Base-by-base conservation (phyloP, 2,113 vertebrate species). In the Rynchops niger region DNA sequence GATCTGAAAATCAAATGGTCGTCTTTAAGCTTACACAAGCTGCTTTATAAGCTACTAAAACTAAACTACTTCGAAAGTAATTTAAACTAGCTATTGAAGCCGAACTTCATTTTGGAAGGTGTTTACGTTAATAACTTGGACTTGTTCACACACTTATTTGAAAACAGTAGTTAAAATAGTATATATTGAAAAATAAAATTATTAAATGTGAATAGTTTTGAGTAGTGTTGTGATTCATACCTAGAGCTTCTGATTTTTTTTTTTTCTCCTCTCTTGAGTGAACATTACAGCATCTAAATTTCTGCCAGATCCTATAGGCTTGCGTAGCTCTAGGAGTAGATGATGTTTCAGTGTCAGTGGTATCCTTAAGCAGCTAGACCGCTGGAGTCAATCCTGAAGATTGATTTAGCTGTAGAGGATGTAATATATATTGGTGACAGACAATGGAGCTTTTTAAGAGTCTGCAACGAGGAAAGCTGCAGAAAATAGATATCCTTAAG, bases 21-120 rank as follows among this genome's bases (percentile, higher is more conserved):
- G 2, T 82, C 36, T 55, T 82, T 83, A 77, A 74, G 70, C 40
- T 91, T 61, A 53, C 40, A 50, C 49, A 90, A 91, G 59, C 85
- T 96, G 59, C 55, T 95, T 91, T 93, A 77, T 81, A 84, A 90
- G 73, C 69, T 87, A 78, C 85, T 92, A 85, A 95, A 93, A 61
- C 53, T 77, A 32, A 91, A 94, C 55, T 67, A 63, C 65, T 91
- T 90, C 79, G 22, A 59, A 96, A 89, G 61, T 95, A 86, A 73
- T 65, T 71, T 89, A 82, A 90, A 82, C 42, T 96, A 72, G 62
- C 91, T 95, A 74, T 12, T 86, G 40, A 76, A 94, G 63, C 71
- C 92, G 73, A 91, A 82, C 66, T 90, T 16, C 18, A 4, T 79
- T 42, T 80, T 73, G 40, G 67, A 91, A 91, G 22, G 8, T 47